Base-by-base conservation (phyloP, 2,797 vertebrate species). In the Halcyon badia region DNA sequence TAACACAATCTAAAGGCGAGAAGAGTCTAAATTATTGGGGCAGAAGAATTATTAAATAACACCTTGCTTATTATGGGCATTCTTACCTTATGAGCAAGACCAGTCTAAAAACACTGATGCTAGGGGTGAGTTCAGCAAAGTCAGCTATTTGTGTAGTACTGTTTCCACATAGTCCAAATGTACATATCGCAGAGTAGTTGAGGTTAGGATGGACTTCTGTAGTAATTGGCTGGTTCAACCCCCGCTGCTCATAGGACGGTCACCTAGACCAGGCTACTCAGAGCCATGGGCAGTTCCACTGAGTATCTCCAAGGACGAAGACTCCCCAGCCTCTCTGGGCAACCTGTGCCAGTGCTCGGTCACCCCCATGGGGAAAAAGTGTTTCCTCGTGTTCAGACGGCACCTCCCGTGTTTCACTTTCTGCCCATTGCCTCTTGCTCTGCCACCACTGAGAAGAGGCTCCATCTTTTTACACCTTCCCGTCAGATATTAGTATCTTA, bases 61-160 rank as follows among this genome's bases (percentile, higher is more conserved):
- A 37, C 58, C 24, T 82, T 64, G 9, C 8, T 77, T 66, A n/a
- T n/a, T 68, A 25, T 2, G 11, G 25, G 9, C 26, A 35, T 87
- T 66, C 54, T 79, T 91, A 66, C 19, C 26, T 22, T 89, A n/a
- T 41, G 19, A 83, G 57, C 49, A 26, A 48, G 80, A 49, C 11
- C 31, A 52, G 42, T 46, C 9, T 41, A 46, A 84, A 87, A 62
- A 31, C 37, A 56, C 22, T 75, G 60, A 51, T 51, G 49, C 6
- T 16, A 51, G 49, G 49, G 16, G 48, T 81, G 1, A 1, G 0
- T 2, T 49, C 1, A 0, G 49, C 54, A 31, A 56, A 83, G 65
- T 68, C 79, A 81, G 42, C 22, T 87, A 5, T 73, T 73, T 52
- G 46, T 39, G 31, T 20, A 42, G n/a, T 13, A 20, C 22, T 65